A percentile compares a stretch with the other conserved stretches of the same genome.
Evolutionary conservation across 2,113 vertebrate species (phyloP).

Genomic region (Poicephalus gulielmi): DNA sequence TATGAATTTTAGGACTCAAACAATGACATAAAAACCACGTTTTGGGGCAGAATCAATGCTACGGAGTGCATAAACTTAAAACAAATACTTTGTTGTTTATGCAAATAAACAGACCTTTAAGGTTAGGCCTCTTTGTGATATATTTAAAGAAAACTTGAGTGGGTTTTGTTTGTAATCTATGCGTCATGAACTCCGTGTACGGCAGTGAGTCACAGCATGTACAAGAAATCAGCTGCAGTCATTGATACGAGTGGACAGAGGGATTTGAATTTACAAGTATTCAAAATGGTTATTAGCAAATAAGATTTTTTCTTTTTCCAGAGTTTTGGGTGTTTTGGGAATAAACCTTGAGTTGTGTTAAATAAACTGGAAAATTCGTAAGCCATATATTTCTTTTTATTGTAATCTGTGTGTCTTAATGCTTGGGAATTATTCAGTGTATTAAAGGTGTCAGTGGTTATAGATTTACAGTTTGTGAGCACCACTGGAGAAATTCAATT

Average conservation of each 20-base stretch:
- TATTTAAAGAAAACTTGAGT: background rate
- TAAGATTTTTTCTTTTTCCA: background rate
- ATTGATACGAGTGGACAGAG: background rate
- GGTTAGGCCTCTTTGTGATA: background rate
- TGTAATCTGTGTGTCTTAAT: background rate
- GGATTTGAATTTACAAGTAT: background rate
- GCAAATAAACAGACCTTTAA: background rate
- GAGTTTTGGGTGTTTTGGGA: background rate
- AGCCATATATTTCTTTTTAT: background rate
- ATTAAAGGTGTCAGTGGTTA: background rate
- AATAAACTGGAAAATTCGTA: background rate
- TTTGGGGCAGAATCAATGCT: background rate
- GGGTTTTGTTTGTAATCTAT: background rate
- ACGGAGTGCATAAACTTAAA: background rate
- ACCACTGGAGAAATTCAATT: background rate
- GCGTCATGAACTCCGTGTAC: background rate
- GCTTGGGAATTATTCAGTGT: background rate
- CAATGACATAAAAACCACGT: background rate
- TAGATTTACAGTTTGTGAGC: background rate
- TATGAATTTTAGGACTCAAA: background rate
- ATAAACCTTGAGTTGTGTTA: background rate
- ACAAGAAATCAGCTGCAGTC: background rate
- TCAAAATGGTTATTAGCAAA: background rate
- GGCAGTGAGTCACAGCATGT: background rate
- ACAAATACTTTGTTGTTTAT: background rate